Evolutionary conservation across 2,113 vertebrate species (phyloP).

Genomic region (Sapajus apella): DNA sequence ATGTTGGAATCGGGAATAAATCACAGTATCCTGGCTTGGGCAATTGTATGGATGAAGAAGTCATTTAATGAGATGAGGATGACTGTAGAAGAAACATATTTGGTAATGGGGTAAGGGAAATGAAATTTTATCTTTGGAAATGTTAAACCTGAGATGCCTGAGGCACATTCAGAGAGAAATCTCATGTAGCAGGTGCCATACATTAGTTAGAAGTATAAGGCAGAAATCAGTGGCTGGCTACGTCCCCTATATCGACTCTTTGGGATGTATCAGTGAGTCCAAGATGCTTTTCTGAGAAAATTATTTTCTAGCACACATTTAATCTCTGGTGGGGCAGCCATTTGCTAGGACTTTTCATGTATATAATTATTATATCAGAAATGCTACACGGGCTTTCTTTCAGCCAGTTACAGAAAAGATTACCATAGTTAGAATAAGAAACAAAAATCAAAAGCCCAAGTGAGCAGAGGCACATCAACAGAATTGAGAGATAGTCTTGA

Average conservation of each 20-base stretch:
- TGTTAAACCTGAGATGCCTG: neutral
- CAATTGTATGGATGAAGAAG: neutral
- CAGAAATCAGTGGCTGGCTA: too few relatives aligned
- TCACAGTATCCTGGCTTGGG: neutral
- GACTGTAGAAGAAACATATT: neutral
- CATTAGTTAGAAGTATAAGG: neutral
- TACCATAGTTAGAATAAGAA: neutral
- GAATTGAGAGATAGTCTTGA: neutral
- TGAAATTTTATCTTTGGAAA: neutral
- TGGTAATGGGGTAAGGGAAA: neutral
- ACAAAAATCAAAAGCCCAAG: neutral
- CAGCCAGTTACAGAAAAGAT: neutral
- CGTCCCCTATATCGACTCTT: neutral
- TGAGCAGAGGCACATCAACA: neutral
- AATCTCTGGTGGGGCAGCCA: fast-evolving
- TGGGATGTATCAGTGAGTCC: neutral
- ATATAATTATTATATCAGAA: neutral
- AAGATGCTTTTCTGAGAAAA: neutral
- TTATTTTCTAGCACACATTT: neutral
- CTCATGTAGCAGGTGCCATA: neutral
- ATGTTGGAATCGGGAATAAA: neutral
- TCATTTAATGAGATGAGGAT: neutral
- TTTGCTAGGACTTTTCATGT: neutral
- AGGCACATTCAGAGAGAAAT: neutral
- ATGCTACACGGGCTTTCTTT: neutral